Conservation (phyloP, 2,888 invertebrate species). For the Aphelenchoides bicaudatus region DNA sequence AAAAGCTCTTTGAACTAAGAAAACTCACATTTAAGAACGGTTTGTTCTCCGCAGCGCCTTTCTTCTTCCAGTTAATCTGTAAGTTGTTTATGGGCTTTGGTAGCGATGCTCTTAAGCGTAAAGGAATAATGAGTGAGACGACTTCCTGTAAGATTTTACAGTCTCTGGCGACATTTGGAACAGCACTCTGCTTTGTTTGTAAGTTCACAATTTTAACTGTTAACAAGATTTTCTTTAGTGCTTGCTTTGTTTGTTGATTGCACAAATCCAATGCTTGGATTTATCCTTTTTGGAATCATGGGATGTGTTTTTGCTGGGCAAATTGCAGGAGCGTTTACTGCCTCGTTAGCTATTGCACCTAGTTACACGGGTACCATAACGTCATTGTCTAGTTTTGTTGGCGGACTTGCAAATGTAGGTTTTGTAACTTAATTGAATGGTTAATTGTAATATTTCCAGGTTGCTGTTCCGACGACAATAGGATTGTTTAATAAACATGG, state of each 20-base stretch:
- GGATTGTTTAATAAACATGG: conserved; percentile 19
- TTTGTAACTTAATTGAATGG: background rate
- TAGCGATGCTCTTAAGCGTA: background rate
- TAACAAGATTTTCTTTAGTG: conserved; percentile 24
- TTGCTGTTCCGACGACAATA: too few relatives aligned
- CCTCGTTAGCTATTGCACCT: conserved; percentile 43
- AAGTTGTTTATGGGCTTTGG: conserved; percentile 34
- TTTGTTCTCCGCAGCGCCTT: conserved; percentile 43
- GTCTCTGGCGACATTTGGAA: background rate
- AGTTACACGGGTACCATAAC: conserved; percentile 46
- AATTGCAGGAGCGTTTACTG: conserved; percentile 42
- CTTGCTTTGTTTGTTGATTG: conserved; percentile 32
- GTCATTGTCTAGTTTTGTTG: conserved; percentile 43
- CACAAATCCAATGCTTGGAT: conserved; percentile 32
- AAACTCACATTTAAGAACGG: conserved; percentile 34
- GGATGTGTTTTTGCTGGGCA: conserved; percentile 27
- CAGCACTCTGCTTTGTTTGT: background rate
- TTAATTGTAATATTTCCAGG: too few relatives aligned
- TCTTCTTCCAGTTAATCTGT: conserved; percentile 37
- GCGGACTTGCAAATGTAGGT: conserved; percentile 31
- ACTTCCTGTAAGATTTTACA: conserved; percentile 7
- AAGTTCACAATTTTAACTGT: conserved; percentile 21
- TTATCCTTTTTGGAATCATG: conserved; percentile 37
- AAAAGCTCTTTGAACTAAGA: too few relatives aligned
- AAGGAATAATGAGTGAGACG: background rate